Base-by-base conservation (phyloP, 1,140 invertebrate genomes). In the Contarinia nasturtii region DNA sequence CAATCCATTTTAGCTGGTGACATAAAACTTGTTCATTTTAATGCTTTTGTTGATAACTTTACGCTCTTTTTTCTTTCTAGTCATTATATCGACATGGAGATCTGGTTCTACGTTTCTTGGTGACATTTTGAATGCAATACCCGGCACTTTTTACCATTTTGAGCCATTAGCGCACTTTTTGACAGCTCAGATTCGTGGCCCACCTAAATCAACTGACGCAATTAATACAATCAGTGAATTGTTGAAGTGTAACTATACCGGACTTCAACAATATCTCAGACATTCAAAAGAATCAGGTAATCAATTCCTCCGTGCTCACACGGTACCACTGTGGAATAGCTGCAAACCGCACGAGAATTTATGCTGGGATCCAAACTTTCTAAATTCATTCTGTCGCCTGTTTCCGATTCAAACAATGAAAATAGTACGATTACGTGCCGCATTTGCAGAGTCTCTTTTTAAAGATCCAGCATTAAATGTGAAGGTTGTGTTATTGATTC, bases 361-460 rank as follows among this genome's bases (percentile, higher is more conserved):
- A 52, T 89, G 86, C 64, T 83, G 76, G 73, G 73, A 82, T 58
- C 67, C 77, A 12, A 67, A 75, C 43, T 88, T 88, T 62, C 73
- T 86, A 33, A 74, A 74, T 48, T 72, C 71, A 48, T 82, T 87
- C 64, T 91, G 86, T 66, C 75, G 72, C 55, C 65, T 87, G 47
- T 89, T 88, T 61, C 86, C 86, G 20, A 84, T 88, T 60, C 85
- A 89, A 56, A 83, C 79, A 44, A 81, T 88, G 80, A 91, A 90
- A 65, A 71, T 85, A 44, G 85, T 89, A 2, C 67, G 86, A 45
- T 60, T 89, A 45, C 70, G 84, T 51, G 68, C 89, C 51, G 69
- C 70, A 33, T 71, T 82, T 3, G 75, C 82, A 22, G 76, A 82
- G 53, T 66, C 74, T 45, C 64, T 91, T 34, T 66, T 91, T 20